Base-by-base conservation (phyloP, 2,113 vertebrate genomes). In the Craseonycteris thonglongyai region DNA sequence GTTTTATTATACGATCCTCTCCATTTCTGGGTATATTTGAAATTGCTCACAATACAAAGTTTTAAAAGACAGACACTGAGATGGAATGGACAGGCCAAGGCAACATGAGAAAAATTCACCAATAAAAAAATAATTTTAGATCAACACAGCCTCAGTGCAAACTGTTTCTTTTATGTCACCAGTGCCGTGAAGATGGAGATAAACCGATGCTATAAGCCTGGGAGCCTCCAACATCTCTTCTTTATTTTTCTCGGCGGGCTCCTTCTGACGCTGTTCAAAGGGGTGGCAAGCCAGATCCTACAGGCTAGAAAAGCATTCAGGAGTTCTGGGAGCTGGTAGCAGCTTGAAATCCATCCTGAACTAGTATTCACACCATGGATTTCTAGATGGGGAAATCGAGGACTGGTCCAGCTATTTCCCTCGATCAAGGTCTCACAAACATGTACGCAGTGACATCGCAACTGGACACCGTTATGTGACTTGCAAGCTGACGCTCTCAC, bases 401-500 rank as follows among this genome's bases (percentile, higher is more conserved):
- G 33, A 38, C 16, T 12, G 33, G 26, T 8, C 24, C 4, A 76
- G 51, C 15, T 14, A 33, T 12, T 75, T 18, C 19, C 61, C 42
- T 69, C 51, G 61, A 28, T 19, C 28, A 42, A 65, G 42, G 51
- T 49, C 35, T 90, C 18, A 5, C 2, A 15, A 15, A 6, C 24
- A 2, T 42, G 24, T 21, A 16, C 0, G 0, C 33, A 7, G 35
- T 15, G 7, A 69, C 15, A 16, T 14, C 12, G 12, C 28, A 49
- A n/a, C 21, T n/a, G 10, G 7, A 2, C 14, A 21, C 33, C 3
- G 0, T 12, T 15, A 19, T 0, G 16, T 28, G 40, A 59, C 11
- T 3, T 24, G 10, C 21, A 58, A 19, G 40, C 33, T 42, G 14
- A 33, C 0, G 0, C n/a, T 58, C 33, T 28, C 28, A 1, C 28